These are phyloP conservation scores for Cephus nigrinus DNA, from an alignment of 2,888 invertebrate species.

Conservation along the genomic window DNA sequence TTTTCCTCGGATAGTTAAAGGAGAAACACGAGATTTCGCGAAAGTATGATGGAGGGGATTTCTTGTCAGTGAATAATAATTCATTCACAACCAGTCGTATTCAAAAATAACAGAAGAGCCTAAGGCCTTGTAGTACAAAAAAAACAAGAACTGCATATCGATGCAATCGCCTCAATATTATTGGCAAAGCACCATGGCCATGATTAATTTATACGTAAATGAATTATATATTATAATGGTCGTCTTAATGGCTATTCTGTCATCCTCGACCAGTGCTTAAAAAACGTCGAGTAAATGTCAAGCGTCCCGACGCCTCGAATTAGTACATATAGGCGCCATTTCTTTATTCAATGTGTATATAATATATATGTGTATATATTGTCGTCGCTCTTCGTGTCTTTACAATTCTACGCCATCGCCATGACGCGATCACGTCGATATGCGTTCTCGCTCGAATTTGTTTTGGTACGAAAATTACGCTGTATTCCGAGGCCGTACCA, in stretches of 20 bases:
- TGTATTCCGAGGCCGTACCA: not conserved
- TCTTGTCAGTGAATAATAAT: not conserved
- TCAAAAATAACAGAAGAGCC: not conserved
- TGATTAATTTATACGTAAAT: not conserved
- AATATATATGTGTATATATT: not conserved
- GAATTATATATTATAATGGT: not conserved
- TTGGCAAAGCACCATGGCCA: not conserved
- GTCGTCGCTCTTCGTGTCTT: not conserved
- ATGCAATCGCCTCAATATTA: not conserved
- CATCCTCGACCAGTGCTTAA: not conserved
- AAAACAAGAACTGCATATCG: not conserved
- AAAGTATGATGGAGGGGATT: not conserved
- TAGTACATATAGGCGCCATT: not conserved
- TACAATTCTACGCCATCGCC: not conserved
- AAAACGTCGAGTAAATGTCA: not conserved
- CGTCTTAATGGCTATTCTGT: not conserved
- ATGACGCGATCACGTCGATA: not conserved
- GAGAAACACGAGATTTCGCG: not conserved
- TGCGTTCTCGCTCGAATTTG: not conserved
- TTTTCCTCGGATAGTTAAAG: not conserved
- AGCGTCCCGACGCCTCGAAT: not conserved
- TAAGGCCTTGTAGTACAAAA: not conserved
- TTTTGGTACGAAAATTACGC: not conserved
- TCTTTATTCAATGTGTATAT: not conserved
- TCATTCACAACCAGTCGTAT: not conserved